Evolutionary conservation across 1,140 invertebrate genomes (phyloP), one percentile per base, ranked within the genome.

Genomic region (Branchinecta lindahli): DNA sequence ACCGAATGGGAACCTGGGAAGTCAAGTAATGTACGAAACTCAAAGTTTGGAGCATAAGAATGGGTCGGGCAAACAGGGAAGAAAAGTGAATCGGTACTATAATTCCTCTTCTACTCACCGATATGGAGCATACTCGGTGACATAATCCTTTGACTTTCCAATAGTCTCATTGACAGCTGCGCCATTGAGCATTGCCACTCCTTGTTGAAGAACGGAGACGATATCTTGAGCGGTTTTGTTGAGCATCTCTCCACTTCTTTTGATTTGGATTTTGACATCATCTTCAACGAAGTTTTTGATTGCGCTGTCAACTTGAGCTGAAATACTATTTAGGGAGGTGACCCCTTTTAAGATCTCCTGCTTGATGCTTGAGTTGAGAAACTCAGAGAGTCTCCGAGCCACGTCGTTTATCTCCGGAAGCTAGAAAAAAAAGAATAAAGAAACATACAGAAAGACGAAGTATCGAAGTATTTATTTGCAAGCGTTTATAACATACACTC

Each of bases 191-290:
- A 61, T 61, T 61, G 12, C 52, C 12, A 61, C 18, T 15, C 12
- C 52, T 20, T 61, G 12, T 4, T 61, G 12, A 61, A 61, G 52
- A 61, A 61, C 12, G 52, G 52, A 61, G 12, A 61, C 52, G 52
- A 61, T 61, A 61, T 61, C 52, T 20, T 61, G 12, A 61, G 52
- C 52, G 18, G 52, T 61, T 61, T 1, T 61, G 18, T 61, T 61
- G 12, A 61, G 52, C 52, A 61, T 61, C 52, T 61, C 52, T 61
- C 52, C 52, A 20, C 52, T 61, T 61, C 52, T 61, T 61, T 61
- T 61, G 18, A 61, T 61, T 61, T 61, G 52, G 52, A 61, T 61
- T 61, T 61, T 61, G 52, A 61, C 52, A 61, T 61, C 12, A 12
- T 61, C 52, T 12, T 61, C 52, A 61, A 61, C 18, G 18, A 61